Percentiles rank a stretch among this genome's conserved stretches.
Evolutionary conservation across 2,888 invertebrate genomes (phyloP).

Genomic region (Craniophora ligustri): DNA sequence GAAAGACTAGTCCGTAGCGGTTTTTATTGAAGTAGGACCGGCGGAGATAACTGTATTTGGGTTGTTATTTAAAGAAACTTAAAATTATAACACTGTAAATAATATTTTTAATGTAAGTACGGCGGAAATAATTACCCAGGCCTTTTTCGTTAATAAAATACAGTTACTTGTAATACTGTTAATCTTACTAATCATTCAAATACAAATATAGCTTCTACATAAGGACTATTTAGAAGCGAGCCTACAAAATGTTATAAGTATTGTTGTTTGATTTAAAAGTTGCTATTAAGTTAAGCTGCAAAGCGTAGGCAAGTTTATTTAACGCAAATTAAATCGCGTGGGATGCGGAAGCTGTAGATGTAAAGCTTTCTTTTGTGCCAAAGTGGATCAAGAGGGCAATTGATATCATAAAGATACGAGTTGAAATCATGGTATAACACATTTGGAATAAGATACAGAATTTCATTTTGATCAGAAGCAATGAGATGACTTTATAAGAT

Average conservation of each 20-base stretch:
- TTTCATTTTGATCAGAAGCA: constrained; percentile 23
- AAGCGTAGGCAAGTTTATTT: constrained; percentile 36
- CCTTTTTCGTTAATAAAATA: too few species aligned
- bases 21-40: constrained; percentile 34
- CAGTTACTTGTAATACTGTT: too few species aligned
- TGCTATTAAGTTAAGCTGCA: constrained; percentile 26
- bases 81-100: background rate
- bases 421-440: constrained; percentile 9
- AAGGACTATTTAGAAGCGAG: background rate
- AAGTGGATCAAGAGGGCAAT: constrained; percentile 37
- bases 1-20: constrained; percentile 46
- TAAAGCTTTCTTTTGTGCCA: constrained; percentile 49
- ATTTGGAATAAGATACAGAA: constrained; percentile 2
- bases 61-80: constrained; percentile 3
- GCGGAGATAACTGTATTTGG: constrained; percentile 46
- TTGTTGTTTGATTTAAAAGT: constrained; percentile 26
- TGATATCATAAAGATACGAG: constrained; percentile 19
- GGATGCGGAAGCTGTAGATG: constrained; percentile 52
- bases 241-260: constrained; percentile 14
- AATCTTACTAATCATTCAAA: too few species aligned
- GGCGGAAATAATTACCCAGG: too few species aligned
- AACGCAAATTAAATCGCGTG: constrained; percentile 51
- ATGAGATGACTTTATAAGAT: constrained; percentile 30
- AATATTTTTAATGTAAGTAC: too few species aligned
- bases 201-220: too few species aligned